Evolutionary conservation across 2,797 vertebrate genomes (phyloP).

Genomic region (Allobates femoralis): DNA sequence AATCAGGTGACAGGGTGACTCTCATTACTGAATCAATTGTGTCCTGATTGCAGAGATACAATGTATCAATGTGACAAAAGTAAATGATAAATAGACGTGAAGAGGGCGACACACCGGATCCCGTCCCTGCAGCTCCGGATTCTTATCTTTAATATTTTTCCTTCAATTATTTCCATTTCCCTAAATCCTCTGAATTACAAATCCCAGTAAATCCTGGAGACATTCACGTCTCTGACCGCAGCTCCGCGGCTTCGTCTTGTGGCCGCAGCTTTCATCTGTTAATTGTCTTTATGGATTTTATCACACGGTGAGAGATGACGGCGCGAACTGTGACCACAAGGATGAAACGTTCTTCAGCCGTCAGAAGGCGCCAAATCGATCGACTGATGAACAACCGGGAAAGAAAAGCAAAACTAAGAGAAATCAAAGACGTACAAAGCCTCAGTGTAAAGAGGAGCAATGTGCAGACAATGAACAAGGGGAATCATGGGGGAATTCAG

Average conservation of each 20-base stretch:
- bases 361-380: not conserved
- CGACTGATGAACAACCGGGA: not conserved
- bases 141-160: no score
- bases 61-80: no score
- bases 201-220: slow-evolving; percentile 12
- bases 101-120: no score
- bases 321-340: not conserved
- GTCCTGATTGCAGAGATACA: no score
- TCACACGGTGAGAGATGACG: not conserved
- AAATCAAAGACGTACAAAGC: not conserved
- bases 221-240: slow-evolving; percentile 4
- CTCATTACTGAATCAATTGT: no score
- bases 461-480: no score
- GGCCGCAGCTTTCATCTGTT: slow-evolving; percentile 29
- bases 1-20: no score
- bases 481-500: no score
- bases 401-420: not conserved
- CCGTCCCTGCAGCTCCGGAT: no score
- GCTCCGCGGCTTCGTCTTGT: not conserved
- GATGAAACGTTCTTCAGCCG: not conserved
- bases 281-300: slow-evolving; percentile 48
- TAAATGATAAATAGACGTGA: no score
- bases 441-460: not conserved
- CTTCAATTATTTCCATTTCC: slow-evolving; percentile 46
- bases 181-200: not conserved